These are phyloP conservation scores for Ornithoptera priamus DNA, from an alignment of 2,888 invertebrate species.

Conservation along the genomic window DNA sequence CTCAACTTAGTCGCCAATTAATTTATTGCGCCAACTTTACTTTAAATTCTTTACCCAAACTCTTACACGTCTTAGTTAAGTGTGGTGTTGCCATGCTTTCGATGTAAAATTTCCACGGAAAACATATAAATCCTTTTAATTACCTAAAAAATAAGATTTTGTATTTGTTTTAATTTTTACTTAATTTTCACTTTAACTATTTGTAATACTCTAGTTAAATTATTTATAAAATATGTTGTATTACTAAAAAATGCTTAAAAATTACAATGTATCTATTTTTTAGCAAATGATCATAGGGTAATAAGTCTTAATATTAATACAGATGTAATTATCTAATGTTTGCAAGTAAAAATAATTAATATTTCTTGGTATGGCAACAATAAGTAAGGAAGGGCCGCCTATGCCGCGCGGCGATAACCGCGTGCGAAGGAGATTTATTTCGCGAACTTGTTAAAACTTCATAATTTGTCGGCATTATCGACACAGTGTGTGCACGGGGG, in stretches of 20 bases:
- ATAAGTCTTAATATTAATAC: too few relatives aligned
- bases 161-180: too few relatives aligned
- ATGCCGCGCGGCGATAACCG: constrained; percentile 64
- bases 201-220: too few relatives aligned
- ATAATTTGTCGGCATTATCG: constrained; percentile 72
- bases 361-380: constrained; percentile 49
- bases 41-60: constrained; percentile 75
- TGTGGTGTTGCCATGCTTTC: constrained; percentile 46
- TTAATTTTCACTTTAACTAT: too few relatives aligned
- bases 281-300: too few relatives aligned
- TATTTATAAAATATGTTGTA: too few relatives aligned
- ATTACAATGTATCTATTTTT: too few relatives aligned
- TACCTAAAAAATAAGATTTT: too few relatives aligned
- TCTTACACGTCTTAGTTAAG: constrained; percentile 56
- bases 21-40: constrained; percentile 76
- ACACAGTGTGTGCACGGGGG: constrained; percentile 55
- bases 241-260: too few relatives aligned
- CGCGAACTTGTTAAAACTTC: constrained; percentile 73
- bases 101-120: constrained; percentile 8
- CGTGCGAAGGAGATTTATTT: constrained; percentile 70
- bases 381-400: constrained; percentile 31
- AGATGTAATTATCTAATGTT: neutral
- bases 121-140: neutral
- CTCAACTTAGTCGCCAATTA: constrained; percentile 74
- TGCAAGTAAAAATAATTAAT: constrained; percentile 36